These are phyloP conservation scores for Mnemiopsis leidyi DNA, from an alignment of 37 sponge, comb jelly and placozoan species.

Conservation along the genomic window DNA sequence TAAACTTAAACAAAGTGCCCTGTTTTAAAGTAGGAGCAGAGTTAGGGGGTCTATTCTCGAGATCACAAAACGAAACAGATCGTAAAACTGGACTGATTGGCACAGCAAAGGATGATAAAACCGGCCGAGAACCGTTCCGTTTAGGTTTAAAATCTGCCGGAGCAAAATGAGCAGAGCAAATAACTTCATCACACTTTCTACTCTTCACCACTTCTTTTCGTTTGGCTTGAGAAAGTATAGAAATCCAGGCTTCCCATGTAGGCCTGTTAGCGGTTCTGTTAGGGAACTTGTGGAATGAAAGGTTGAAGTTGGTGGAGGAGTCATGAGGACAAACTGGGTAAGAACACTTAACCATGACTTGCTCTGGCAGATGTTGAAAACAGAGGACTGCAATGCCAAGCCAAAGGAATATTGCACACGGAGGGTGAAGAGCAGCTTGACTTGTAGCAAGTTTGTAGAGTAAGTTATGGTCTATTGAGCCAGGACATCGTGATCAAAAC, in stretches of 20 bases:
- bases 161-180: neutral
- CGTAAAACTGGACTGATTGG: neutral
- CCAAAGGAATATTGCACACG: no score
- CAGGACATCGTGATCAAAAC: no score
- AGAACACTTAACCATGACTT: neutral
- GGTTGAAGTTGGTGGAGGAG: neutral
- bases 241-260: neutral
- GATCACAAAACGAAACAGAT: neutral
- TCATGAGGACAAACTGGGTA: neutral
- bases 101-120: neutral
- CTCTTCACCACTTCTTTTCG: neutral
- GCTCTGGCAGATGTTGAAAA: no score
- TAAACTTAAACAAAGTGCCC: neutral
- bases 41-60: neutral
- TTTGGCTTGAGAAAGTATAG: neutral
- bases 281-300: neutral
- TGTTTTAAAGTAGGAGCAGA: neutral
- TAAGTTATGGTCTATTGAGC: no score
- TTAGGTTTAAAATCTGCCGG: neutral
- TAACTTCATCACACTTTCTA: neutral
- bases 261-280: neutral
- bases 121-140: neutral
- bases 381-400: no score
- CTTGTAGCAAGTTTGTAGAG: no score
- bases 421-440: no score